phyloP scores from a whole-genome alignment of 2,797 vertebrate species.

The Enteromius trimaculatus region DNA sequence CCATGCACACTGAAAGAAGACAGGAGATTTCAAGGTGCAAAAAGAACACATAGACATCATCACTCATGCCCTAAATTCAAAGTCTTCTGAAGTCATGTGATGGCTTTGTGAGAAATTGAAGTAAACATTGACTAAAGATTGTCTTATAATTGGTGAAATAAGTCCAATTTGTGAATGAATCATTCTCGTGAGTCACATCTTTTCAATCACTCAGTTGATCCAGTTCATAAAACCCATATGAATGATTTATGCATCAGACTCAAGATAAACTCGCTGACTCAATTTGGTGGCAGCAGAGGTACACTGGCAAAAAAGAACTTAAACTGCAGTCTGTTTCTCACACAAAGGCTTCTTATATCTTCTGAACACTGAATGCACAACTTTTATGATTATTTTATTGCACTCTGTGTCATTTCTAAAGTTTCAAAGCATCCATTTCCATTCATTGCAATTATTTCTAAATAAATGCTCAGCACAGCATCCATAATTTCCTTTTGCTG shows the following conservation, averaged over 20 bases:
- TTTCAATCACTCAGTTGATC: slow-evolving; percentile 3
- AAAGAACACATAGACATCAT: neutral
- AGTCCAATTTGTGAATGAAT: neutral
- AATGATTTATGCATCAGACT: slow-evolving; percentile 16
- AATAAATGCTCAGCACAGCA: neutral
- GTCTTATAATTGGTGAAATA: neutral
- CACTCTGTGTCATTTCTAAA: neutral
- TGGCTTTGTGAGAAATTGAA: neutral
- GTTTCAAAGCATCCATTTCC: neutral
- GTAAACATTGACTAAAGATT: neutral
- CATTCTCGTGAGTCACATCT: neutral
- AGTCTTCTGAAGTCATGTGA: neutral
- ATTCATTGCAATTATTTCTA: neutral
- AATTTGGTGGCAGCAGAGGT: neutral
- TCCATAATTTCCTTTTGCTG: neutral
- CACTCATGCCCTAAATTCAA: neutral
- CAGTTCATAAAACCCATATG: neutral
- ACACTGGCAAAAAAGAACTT: neutral
- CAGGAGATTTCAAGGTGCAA: neutral
- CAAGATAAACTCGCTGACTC: neutral
- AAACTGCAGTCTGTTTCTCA: neutral
- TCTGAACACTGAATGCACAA: neutral
- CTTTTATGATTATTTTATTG: neutral
- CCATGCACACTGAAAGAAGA: neutral
- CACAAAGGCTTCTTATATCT: neutral